These are phyloP conservation scores for Sorex araneus DNA, from an alignment of 2,113 vertebrate species.

Conservation along the genomic window DNA sequence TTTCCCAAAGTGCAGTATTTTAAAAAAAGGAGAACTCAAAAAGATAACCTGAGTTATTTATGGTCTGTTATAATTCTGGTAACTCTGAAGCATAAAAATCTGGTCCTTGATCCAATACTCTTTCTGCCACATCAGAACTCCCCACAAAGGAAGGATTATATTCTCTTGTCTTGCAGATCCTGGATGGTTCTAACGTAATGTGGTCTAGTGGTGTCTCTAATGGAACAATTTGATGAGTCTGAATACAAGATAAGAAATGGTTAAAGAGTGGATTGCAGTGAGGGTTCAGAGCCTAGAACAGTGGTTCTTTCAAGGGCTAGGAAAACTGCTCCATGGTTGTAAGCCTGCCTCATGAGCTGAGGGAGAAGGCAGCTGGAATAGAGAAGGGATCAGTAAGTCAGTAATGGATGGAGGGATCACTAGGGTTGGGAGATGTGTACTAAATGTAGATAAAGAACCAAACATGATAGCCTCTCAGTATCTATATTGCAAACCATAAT, in stretches of 20 bases:
- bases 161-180: neutral
- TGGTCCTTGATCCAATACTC: neutral
- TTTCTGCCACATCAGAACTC: neutral
- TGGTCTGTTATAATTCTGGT: neutral
- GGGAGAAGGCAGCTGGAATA: too few species aligned
- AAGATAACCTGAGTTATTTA: neutral
- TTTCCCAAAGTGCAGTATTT: slow-evolving; percentile 3
- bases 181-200: neutral
- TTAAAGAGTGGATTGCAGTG: neutral
- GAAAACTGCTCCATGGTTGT: too few species aligned
- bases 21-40: neutral
- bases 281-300: neutral
- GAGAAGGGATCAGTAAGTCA: too few species aligned
- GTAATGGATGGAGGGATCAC: too few species aligned
- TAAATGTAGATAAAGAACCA: too few species aligned
- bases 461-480: too few species aligned
- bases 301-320: too few species aligned
- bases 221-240: neutral
- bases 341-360: too few species aligned
- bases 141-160: neutral
- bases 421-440: too few species aligned
- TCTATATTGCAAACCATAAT: too few species aligned
- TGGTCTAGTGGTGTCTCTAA: neutral
- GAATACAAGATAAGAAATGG: neutral
- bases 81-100: neutral